These are phyloP conservation scores for Hirundichthys speculiger DNA, from an alignment of 2,113 vertebrate species.

Conservation along the genomic window DNA sequence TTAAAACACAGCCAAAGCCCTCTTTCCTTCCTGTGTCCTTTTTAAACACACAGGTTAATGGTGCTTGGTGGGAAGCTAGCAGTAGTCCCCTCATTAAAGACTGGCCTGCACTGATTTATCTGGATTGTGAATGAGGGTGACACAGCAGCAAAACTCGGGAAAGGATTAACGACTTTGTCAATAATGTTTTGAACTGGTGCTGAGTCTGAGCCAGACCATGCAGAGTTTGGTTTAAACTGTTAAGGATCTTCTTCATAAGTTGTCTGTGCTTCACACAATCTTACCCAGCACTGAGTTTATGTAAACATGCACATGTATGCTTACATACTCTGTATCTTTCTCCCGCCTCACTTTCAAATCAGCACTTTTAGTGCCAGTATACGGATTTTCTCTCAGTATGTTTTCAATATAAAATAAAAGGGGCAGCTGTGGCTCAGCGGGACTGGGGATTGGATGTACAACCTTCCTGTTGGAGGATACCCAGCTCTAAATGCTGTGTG, in stretches of 20 bases:
- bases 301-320: background rate
- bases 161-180: conserved; percentile 51
- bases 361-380: no score
- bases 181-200: conserved; percentile 27
- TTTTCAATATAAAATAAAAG: no score
- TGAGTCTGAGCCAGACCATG: conserved; percentile 18
- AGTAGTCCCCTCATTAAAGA: conserved; percentile 65
- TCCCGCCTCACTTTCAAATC: background rate
- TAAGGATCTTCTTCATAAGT: background rate
- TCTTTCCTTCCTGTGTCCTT: conserved; percentile 53
- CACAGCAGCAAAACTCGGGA: conserved; percentile 39
- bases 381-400: no score
- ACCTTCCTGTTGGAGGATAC: no score
- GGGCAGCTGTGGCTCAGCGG: no score
- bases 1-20: conserved; percentile 61
- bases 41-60: conserved; percentile 70
- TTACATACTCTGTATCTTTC: background rate
- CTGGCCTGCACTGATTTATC: conserved; percentile 60
- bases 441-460: no score
- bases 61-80: conserved; percentile 51
- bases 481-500: no score
- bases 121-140: conserved; percentile 42
- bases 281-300: background rate
- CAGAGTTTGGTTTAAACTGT: conserved; percentile 19
- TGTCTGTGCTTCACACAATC: background rate